Evolutionary conservation across 2,888 invertebrate genomes (phyloP).

Genomic region (Amblyjoppa proteus): DNA sequence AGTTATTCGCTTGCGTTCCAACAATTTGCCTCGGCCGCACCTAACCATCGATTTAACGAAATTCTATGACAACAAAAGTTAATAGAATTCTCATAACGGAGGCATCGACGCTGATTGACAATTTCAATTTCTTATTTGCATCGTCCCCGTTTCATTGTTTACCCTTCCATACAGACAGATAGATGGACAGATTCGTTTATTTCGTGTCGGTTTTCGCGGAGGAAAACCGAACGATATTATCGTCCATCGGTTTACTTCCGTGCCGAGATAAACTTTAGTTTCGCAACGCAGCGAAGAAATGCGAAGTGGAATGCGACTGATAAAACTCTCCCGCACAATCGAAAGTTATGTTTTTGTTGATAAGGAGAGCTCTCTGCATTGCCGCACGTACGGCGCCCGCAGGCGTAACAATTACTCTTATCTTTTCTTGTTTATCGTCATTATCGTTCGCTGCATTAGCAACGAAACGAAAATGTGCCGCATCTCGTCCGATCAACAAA

Average conservation of each 20-base stretch:
- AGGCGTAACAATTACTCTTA: slow-evolving; percentile 34
- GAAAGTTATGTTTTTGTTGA: slow-evolving; percentile 33
- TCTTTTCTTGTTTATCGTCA: slow-evolving; percentile 38
- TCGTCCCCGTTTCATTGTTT: background rate
- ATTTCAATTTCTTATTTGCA: background rate
- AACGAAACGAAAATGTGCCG: background rate
- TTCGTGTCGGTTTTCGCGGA: background rate
- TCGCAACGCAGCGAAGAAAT: background rate
- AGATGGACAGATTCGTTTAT: too few relatives aligned
- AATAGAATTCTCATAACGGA: background rate
- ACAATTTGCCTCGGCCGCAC: slow-evolving; percentile 1
- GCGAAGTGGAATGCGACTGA: slow-evolving; percentile 16
- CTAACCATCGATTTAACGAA: slow-evolving; percentile 9
- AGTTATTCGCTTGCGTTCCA: slow-evolving; percentile 15
- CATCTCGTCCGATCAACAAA: slow-evolving; percentile 8
- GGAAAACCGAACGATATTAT: background rate
- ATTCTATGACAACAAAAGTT: slow-evolving; percentile 7
- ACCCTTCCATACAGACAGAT: background rate
- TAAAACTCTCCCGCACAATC: slow-evolving; percentile 33
- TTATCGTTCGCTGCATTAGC: slow-evolving; percentile 18
- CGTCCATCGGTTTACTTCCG: slow-evolving; percentile 1
- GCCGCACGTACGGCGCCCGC: background rate
- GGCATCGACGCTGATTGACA: background rate
- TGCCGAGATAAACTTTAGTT: background rate
- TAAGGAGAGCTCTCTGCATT: background rate